A percentile compares a stretch with the other conserved stretches of the same genome.
Conservation (phyloP, 2,888 invertebrate species). For the Penaeus monodon region DNA sequence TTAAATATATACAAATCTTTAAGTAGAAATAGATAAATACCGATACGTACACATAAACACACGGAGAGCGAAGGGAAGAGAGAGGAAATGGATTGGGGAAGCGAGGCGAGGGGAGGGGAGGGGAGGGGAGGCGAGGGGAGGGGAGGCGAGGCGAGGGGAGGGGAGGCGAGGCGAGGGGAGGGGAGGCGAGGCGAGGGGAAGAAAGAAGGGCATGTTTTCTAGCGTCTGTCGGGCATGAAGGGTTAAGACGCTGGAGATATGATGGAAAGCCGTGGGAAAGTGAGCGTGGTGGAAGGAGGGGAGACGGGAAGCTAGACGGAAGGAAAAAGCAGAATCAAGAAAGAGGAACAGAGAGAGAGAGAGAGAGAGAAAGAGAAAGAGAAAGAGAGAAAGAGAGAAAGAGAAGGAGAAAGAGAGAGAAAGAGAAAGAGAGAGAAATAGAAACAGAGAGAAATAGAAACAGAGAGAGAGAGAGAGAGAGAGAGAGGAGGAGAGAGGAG, state of each 20-base stretch:
- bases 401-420: not conserved
- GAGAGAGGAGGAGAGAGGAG: not conserved
- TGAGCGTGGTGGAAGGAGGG: too few relatives aligned
- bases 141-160: not conserved
- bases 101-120: not conserved
- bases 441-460: too few relatives aligned
- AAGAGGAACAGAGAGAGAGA: not conserved
- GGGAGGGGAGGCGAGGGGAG: not conserved
- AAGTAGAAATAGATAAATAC: too few relatives aligned
- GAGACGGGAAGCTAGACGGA: not conserved
- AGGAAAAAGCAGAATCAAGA: not conserved
- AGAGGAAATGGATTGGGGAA: not conserved
- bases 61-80: not conserved
- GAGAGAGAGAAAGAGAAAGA: slow-evolving; percentile 11
- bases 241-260: too few relatives aligned
- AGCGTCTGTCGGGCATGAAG: too few relatives aligned
- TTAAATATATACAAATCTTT: too few relatives aligned
- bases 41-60: too few relatives aligned
- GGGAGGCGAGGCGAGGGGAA: not conserved
- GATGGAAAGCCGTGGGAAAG: not conserved
- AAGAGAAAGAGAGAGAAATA: not conserved
- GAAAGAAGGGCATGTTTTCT: not conserved
- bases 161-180: not conserved
- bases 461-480: not conserved
- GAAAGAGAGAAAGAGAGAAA: not conserved